phyloP scores from a whole-genome alignment of 1,140 invertebrate genomes.

The Caligus rogercresseyi region DNA sequence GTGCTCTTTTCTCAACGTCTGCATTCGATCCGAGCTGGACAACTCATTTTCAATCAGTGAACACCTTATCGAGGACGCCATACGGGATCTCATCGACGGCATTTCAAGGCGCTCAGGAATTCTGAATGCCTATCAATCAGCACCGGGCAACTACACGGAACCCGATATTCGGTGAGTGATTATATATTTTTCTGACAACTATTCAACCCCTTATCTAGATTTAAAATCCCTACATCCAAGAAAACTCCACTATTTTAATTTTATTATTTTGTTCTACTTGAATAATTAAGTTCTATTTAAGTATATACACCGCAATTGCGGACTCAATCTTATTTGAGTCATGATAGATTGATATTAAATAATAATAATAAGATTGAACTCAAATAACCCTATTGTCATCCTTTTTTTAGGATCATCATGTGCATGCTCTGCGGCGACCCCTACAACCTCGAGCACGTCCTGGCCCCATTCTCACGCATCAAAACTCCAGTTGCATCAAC shows the following conservation, averaged over 20 bases:
- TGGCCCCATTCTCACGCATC: conserved; percentile 71
- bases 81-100: conserved; percentile 51
- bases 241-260: too few species aligned
- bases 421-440: conserved; percentile 94
- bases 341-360: too few species aligned
- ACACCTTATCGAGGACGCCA: conserved; percentile 48
- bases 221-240: too few species aligned
- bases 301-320: too few species aligned
- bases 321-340: too few species aligned
- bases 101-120: conserved; percentile 51
- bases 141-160: conserved; percentile 33
- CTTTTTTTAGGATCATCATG: conserved; percentile 71
- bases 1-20: conserved; percentile 65
- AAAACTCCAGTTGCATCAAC: conserved; percentile 57
- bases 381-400: too few species aligned
- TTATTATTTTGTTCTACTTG: too few species aligned
- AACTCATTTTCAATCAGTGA: conserved; percentile 29
- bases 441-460: conserved; percentile 69
- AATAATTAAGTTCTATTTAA: too few species aligned
- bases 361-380: too few species aligned
- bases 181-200: neutral
- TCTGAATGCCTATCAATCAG: conserved; percentile 41
- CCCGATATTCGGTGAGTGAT: conserved; percentile 56
- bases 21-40: conserved; percentile 23
- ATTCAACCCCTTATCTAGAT: too few species aligned